Percentiles rank a stretch among this genome's conserved stretches.
phyloP scores from a whole-genome alignment of 2,888 invertebrate genomes.

The Spisula solida region DNA sequence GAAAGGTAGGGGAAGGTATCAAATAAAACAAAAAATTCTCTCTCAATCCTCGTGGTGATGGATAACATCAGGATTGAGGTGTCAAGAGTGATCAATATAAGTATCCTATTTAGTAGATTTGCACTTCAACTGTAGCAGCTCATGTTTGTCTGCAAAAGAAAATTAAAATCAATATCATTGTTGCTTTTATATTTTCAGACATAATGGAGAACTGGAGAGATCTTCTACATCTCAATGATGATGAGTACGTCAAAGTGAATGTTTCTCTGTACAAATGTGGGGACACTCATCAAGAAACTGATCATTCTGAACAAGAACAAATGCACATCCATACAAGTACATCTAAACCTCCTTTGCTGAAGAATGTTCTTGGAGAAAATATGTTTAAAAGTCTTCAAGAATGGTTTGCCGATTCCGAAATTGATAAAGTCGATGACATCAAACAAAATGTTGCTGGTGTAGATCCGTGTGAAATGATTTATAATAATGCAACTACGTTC shows the following conservation, averaged over 20 bases:
- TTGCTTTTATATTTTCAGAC: slow-evolving; percentile 9
- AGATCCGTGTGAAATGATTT: slow-evolving; percentile 31
- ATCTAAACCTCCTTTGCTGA: slow-evolving; percentile 43
- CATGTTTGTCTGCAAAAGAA: too few relatives aligned
- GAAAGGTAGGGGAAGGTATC: too few relatives aligned
- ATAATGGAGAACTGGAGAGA: slow-evolving; percentile 34
- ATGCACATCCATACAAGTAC: not conserved
- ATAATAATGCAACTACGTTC: slow-evolving; percentile 16
- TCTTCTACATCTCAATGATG: slow-evolving; percentile 7
- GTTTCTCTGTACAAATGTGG: slow-evolving; percentile 31
- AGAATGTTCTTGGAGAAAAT: slow-evolving; percentile 61
- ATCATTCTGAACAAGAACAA: not conserved
- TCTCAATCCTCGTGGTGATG: too few relatives aligned
- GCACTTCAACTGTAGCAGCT: too few relatives aligned
- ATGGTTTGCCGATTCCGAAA: slow-evolving; percentile 25
- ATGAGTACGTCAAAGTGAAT: slow-evolving; percentile 36
- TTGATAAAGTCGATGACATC: not conserved
- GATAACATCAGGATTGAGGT: too few relatives aligned
- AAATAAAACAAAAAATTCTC: too few relatives aligned
- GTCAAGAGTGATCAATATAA: too few relatives aligned
- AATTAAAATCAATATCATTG: not conserved
- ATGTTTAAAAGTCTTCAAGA: slow-evolving; percentile 51
- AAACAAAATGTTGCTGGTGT: not conserved
- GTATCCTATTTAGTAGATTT: too few relatives aligned
- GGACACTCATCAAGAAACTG: not conserved